Conservation (phyloP, 2,797 vertebrate species). For the Selene dorsalis region DNA sequence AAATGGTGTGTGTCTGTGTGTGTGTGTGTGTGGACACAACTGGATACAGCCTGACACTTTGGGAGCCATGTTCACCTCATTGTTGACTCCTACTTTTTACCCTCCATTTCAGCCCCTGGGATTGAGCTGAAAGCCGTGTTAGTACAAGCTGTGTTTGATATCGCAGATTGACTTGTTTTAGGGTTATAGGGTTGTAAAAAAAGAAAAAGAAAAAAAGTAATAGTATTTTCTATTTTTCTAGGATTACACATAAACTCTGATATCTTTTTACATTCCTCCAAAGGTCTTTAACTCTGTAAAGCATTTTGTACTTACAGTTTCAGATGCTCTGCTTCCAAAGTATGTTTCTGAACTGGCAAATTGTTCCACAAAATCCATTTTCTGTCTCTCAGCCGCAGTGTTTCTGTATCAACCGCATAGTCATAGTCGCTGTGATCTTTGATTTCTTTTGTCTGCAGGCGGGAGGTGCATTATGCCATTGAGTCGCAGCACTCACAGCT, state of each 20-base stretch:
- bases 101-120: conserved; percentile 33
- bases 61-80: conserved; percentile 53
- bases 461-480: conserved; percentile 54
- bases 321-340: conserved; percentile 59
- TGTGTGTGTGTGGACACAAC: conserved; percentile 61
- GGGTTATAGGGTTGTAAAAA: too few relatives aligned
- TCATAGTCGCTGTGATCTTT: conserved; percentile 65
- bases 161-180: background rate
- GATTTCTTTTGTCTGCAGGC: conserved; percentile 68
- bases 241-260: conserved; percentile 9
- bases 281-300: conserved; percentile 23
- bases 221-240: conserved; percentile 7
- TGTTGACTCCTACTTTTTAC: conserved; percentile 47
- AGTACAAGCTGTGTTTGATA: conserved; percentile 19
- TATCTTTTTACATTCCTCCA: conserved; percentile 33
- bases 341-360: conserved; percentile 42
- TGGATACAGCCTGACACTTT: conserved; percentile 62
- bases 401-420: conserved; percentile 40
- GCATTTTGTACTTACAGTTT: conserved; percentile 76
- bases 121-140: conserved; percentile 18
- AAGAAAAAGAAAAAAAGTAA: background rate
- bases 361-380: conserved; percentile 67
- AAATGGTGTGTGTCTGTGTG: conserved; percentile 18
- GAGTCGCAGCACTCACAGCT: conserved; percentile 48
- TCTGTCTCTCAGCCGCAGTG: conserved; percentile 31